Evolutionary conservation across 1,140 invertebrate genomes (phyloP).

Genomic region (Formica selysi): DNA sequence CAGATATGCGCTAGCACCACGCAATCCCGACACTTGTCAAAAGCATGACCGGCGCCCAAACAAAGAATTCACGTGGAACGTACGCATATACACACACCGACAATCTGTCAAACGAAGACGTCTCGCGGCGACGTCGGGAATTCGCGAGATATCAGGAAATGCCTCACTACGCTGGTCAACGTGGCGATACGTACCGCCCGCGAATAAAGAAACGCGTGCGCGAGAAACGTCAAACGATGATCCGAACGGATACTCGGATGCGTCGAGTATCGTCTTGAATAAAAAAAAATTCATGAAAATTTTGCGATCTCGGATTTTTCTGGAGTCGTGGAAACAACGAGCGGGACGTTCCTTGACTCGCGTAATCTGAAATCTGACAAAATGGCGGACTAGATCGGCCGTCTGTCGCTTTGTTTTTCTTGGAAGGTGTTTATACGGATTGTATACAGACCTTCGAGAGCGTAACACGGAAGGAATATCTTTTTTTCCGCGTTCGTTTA

Average conservation of each 20-base stretch:
- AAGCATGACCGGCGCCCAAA: conserved; percentile 76
- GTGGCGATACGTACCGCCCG: neutral
- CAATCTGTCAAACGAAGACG: conserved; percentile 79
- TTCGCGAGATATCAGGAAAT: conserved; percentile 78
- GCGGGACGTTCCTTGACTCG: conserved; percentile 57
- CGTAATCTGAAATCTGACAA: conserved; percentile 58
- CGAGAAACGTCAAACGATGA: too few relatives aligned
- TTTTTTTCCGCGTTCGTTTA: neutral
- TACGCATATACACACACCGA: conserved; percentile 75
- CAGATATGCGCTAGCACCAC: conserved; percentile 62
- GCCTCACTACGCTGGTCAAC: conserved; percentile 68
- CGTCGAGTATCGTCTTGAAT: conserved; percentile 7
- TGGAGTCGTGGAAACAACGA: neutral
- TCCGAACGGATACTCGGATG: neutral
- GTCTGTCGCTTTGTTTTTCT: conserved; percentile 65
- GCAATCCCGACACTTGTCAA: conserved; percentile 65
- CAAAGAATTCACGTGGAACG: conserved; percentile 80
- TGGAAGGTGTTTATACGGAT: neutral
- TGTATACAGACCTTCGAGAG: neutral
- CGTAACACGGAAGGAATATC: neutral
- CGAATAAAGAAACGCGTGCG: neutral
- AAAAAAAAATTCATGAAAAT: neutral
- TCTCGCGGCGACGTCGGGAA: conserved; percentile 77
- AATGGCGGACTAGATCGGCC: conserved; percentile 52
- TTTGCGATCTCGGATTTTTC: neutral